Base-by-base conservation (phyloP, 2,888 invertebrate genomes). In the Pandemis corylana region DNA sequence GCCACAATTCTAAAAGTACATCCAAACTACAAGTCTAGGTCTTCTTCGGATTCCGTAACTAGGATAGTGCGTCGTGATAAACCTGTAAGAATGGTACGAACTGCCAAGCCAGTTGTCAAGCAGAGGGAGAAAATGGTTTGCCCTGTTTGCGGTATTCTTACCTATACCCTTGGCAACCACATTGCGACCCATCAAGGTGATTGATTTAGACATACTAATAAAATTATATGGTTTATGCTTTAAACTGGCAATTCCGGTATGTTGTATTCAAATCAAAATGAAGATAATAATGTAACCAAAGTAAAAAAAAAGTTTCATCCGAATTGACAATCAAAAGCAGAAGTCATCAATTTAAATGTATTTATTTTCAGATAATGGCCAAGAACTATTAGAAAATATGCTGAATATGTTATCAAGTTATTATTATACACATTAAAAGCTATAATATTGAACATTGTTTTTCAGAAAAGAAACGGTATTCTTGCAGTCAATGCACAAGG, bases 91-190 rank as follows among this genome's bases (percentile, higher is more conserved):
- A 82, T 90, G 79, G 85, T 91, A 6, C 84, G 88, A 46, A 77
- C 80, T 70, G 83, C 87, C 5, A 86, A 85, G 64, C 82, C 83
- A 0, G 83, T 84, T 5, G 78, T 85, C 13, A 93, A 90, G 74
- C 91, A 90, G 77, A 87, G 88, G 69, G 95, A 95, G 77, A 95
- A 95, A 82, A 87, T 94, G 76, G 94, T 95, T 0, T 95, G 95
- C 77, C 95, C 95, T 15, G 90, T 95, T 7, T 95, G 95, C 83
- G 95, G 95, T 28, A 93, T 95, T 80, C 87, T 94, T 20, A 95
- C 95, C 0, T 94, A 82, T 77, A 92, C 93, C 56, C 83, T 95
- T 68, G 92, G 93, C 56, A 94, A 93, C 77, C 95, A 94, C 79
- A 91, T 95, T 80, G 86, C 92, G 46, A 94, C 93, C 28, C 94